Evolutionary conservation across 2,888 invertebrate genomes (phyloP).

Genomic region (Diabrotica balteata): DNA sequence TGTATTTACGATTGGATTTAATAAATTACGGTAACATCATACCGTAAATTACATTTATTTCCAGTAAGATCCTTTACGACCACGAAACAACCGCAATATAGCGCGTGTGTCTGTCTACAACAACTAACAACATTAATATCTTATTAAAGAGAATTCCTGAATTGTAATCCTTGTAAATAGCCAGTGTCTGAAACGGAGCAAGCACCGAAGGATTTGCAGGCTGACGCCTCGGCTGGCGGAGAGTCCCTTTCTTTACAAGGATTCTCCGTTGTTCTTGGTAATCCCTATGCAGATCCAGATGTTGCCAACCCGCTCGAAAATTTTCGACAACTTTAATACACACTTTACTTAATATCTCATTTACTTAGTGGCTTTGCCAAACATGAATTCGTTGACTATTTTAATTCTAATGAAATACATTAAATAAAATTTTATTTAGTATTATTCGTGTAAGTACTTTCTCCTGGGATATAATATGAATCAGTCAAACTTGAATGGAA

Average conservation of each 20-base stretch:
- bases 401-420: not conserved
- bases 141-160: slow-evolving; percentile 21
- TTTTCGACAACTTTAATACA: slow-evolving; percentile 28
- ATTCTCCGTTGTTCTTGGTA: slow-evolving; percentile 27
- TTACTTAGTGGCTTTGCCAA: slow-evolving; percentile 25
- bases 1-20: too few species aligned
- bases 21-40: too few species aligned
- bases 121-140: slow-evolving; percentile 21
- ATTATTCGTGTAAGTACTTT: too few species aligned
- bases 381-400: slow-evolving; percentile 17
- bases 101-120: not conserved
- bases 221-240: slow-evolving; percentile 3
- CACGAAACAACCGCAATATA: not conserved
- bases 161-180: slow-evolving; percentile 23
- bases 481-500: too few species aligned
- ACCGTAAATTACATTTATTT: too few species aligned
- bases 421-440: too few species aligned
- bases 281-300: slow-evolving; percentile 33
- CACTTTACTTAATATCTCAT: slow-evolving; percentile 28
- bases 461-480: too few species aligned
- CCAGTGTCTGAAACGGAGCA: slow-evolving; percentile 20
- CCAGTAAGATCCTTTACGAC: not conserved
- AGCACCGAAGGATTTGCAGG: slow-evolving; percentile 12
- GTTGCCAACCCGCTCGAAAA: slow-evolving; percentile 30
- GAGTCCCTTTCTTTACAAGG: slow-evolving; percentile 17